These are phyloP conservation scores for Antrozous pallidus DNA, from an alignment of 2,797 vertebrate species.

Conservation along the genomic window DNA sequence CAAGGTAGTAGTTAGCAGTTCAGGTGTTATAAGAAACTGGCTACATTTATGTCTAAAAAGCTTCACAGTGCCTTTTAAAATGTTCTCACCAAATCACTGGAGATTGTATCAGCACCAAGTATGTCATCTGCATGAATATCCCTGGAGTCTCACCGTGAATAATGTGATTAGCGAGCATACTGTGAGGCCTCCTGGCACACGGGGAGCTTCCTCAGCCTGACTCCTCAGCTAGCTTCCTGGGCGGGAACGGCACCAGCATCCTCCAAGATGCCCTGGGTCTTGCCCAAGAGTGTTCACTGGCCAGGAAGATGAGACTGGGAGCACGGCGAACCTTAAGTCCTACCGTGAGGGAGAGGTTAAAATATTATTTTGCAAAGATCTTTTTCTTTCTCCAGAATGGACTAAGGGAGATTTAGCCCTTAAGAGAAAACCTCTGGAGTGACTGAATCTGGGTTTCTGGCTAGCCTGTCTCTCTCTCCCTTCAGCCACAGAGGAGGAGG, in stretches of 20 bases:
- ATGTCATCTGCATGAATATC: constrained; percentile 23
- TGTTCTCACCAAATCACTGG: neutral
- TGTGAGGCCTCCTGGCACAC: neutral
- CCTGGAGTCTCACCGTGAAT: neutral
- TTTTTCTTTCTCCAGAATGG: neutral
- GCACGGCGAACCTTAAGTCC: neutral
- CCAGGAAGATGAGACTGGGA: neutral
- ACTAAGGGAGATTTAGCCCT: neutral
- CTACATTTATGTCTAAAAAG: constrained; percentile 23
- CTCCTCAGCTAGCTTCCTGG: constrained; percentile 24
- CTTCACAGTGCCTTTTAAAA: constrained; percentile 17
- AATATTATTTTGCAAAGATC: neutral
- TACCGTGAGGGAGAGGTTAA: neutral
- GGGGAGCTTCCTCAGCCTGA: neutral
- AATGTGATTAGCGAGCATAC: constrained; percentile 12
- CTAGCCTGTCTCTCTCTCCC: neutral
- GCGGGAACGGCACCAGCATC: neutral
- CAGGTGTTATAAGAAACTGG: neutral
- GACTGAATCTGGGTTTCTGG: neutral
- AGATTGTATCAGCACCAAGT: constrained; percentile 30
- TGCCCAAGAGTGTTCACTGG: neutral
- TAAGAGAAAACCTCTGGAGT: neutral
- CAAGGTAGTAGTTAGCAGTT: neutral
- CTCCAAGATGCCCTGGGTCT: neutral
- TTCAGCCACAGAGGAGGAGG: neutral